Conservation (phyloP, 2,113 vertebrate genomes). For the Gallinago undulata region DNA sequence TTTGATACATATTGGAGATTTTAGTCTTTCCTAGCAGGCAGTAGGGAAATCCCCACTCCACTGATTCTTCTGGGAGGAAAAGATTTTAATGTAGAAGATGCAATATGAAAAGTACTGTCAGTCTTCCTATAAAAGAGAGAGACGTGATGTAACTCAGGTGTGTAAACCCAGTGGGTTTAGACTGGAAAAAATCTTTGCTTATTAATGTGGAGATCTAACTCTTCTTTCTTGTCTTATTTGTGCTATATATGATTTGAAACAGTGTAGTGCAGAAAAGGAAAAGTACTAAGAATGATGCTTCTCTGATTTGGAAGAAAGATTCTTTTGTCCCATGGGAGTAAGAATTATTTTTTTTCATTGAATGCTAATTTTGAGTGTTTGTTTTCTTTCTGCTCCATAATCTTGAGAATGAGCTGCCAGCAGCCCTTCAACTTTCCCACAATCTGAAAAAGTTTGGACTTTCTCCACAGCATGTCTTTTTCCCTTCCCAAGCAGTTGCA, state of each 20-base stretch:
- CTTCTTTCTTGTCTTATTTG: background rate
- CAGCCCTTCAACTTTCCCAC: background rate
- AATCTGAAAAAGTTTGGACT: slow-evolving; percentile 6
- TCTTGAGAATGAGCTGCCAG: background rate
- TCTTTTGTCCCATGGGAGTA: background rate
- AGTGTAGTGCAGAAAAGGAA: background rate
- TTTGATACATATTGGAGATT: background rate
- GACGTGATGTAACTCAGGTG: background rate
- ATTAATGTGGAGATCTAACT: background rate
- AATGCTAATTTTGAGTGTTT: background rate
- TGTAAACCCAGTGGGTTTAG: background rate
- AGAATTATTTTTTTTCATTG: background rate
- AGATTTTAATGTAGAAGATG: background rate
- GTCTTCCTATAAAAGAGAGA: background rate
- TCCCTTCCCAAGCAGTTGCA: background rate
- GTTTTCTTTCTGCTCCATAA: background rate
- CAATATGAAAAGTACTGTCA: background rate
- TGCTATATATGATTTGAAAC: background rate
- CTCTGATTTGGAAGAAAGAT: background rate
- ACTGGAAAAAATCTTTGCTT: background rate
- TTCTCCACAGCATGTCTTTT: background rate
- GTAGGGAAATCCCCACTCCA: background rate
- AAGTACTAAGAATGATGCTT: background rate
- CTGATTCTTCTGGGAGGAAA: background rate
- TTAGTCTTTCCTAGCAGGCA: background rate